Percentiles rank a stretch among this genome's conserved stretches.
Evolutionary conservation across 2,797 vertebrate species (phyloP).

Genomic region (Typhlichthys eigenmanni): DNA sequence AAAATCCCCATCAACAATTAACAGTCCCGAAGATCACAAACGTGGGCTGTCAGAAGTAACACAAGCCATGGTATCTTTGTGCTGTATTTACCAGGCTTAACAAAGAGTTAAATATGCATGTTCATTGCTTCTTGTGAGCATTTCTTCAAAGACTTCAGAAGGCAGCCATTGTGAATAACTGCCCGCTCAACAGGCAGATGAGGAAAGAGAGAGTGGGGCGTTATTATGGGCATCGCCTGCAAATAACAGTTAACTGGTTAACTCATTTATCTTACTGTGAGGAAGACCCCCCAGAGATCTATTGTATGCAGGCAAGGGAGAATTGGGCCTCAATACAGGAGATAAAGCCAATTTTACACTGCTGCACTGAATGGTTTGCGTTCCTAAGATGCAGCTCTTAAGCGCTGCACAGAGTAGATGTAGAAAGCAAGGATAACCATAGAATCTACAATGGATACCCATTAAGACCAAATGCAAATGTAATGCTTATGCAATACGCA

Average conservation of each 20-base stretch:
- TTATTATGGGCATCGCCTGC: constrained; percentile 33
- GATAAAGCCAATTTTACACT: constrained; percentile 44
- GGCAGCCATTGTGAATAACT: constrained; percentile 25
- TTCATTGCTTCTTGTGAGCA: too few relatives aligned
- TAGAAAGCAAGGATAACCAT: constrained; percentile 11
- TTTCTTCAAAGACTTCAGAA: constrained; percentile 14
- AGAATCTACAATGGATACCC: constrained; percentile 12
- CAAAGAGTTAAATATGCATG: too few relatives aligned
- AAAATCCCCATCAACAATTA: too few relatives aligned
- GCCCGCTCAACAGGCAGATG: constrained; percentile 38
- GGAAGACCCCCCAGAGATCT: constrained; percentile 39
- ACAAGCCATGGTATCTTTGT: too few relatives aligned
- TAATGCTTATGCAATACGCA: neutral
- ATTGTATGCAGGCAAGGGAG: constrained; percentile 35
- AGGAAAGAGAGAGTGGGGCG: constrained; percentile 20
- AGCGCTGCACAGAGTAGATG: constrained; percentile 25
- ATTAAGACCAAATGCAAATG: constrained; percentile 10
- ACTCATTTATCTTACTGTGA: constrained; percentile 46
- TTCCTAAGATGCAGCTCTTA: constrained; percentile 39
- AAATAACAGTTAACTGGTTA: constrained; percentile 39
- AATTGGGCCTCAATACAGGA: constrained; percentile 27
- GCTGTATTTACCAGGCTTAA: too few relatives aligned
- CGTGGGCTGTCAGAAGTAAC: too few relatives aligned
- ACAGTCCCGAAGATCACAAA: too few relatives aligned
- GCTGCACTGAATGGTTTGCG: constrained; percentile 34